These are phyloP conservation scores for Clinocottus analis DNA, from an alignment of 2,113 vertebrate genomes.

Conservation along the genomic window DNA sequence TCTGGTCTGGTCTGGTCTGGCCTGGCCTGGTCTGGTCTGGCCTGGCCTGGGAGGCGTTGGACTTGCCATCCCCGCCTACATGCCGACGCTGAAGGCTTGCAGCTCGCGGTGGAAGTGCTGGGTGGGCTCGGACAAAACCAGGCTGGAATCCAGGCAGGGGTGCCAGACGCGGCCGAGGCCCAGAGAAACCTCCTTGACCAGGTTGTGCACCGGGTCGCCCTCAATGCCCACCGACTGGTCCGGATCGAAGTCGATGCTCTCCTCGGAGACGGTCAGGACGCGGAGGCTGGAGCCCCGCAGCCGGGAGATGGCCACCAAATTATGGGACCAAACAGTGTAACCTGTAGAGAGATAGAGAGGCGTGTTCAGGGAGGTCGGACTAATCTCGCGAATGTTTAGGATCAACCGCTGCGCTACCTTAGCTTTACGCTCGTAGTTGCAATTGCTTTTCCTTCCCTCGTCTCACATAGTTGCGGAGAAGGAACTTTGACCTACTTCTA, in stretches of 20 bases:
- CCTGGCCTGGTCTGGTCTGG: conserved; percentile 52
- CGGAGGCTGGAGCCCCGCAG: conserved; percentile 95
- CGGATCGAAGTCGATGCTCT: conserved; percentile 98
- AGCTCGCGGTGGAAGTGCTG: conserved; percentile 97
- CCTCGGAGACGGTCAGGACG: conserved; percentile 94
- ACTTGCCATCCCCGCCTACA: conserved; percentile 82
- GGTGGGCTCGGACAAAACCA: conserved; percentile 94
- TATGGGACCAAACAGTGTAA: conserved; percentile 98
- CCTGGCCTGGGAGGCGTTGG: conserved; percentile 64
- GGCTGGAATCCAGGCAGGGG: conserved; percentile 92
- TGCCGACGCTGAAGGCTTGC: conserved; percentile 95
- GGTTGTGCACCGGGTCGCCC: conserved; percentile 94
- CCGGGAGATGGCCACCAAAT: conserved; percentile 96
- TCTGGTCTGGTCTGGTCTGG: conserved; percentile 60
- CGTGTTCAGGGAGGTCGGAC: background rate
- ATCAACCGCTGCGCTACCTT: background rate
- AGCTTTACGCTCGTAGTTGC: background rate
- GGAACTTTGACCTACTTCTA: background rate
- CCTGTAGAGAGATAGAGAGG: conserved; percentile 76
- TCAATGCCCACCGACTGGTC: conserved; percentile 92
- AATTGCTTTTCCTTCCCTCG: background rate
- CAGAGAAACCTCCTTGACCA: conserved; percentile 97
- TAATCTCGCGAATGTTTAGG: background rate
- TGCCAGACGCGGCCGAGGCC: conserved; percentile 95
- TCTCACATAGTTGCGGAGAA: background rate